Evolutionary conservation across 2,888 invertebrate genomes (phyloP).

Genomic region (Lepas anatifera): DNA sequence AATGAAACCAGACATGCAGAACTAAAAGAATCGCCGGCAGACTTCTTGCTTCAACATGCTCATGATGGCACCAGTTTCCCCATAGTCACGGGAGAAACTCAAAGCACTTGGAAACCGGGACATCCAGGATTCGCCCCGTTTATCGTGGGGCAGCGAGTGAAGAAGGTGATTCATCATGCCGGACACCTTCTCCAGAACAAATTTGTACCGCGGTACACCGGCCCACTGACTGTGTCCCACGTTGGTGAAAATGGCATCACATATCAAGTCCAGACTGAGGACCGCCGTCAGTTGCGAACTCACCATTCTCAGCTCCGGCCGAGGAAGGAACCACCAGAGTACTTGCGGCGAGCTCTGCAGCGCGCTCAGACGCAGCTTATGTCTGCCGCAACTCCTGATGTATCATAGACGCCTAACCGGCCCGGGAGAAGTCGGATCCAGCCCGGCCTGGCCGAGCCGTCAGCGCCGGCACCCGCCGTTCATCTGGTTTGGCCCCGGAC

Average conservation of each 20-base stretch:
- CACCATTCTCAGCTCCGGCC: background rate
- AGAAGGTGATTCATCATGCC: background rate
- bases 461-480: background rate
- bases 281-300: background rate
- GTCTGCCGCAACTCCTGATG: background rate
- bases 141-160: background rate
- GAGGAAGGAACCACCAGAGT: background rate
- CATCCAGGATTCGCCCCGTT: conserved; percentile 12
- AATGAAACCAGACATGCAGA: conserved; percentile 12
- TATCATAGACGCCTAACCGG: too few relatives aligned
- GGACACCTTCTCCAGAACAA: conserved; percentile 3
- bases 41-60: background rate
- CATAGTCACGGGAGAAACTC: background rate
- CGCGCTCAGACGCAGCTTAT: background rate
- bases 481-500: background rate
- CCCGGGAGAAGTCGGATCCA: background rate
- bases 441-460: background rate
- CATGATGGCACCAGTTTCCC: background rate
- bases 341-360: background rate
- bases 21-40: conserved; percentile 1
- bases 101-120: conserved; percentile 12
- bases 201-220: background rate
- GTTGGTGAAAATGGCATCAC: background rate
- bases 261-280: background rate
- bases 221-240: conserved; percentile 1